Percentiles rank a stretch among this genome's conserved stretches.
Conservation (phyloP, 2,113 vertebrate genomes). For the Aleadryas rufinucha region DNA sequence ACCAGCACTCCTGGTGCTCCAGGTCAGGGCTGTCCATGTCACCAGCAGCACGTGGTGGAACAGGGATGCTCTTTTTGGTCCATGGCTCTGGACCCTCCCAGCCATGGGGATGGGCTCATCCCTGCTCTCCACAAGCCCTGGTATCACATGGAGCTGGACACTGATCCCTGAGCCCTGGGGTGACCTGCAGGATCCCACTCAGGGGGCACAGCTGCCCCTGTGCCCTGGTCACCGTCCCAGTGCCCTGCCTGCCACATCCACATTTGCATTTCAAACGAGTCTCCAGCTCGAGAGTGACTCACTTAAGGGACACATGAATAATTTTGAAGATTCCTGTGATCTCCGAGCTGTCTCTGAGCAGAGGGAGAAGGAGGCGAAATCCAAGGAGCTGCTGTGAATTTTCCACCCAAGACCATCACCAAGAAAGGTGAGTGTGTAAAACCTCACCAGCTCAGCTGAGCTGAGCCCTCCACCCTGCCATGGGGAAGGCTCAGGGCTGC, state of each 20-base stretch:
- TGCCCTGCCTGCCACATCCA: not conserved
- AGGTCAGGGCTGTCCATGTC: accelerated
- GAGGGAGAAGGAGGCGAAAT: not conserved
- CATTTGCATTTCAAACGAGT: not conserved
- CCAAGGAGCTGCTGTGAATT: not conserved
- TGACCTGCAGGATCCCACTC: not conserved
- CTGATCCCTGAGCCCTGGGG: accelerated
- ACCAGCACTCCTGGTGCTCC: not conserved
- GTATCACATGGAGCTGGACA: accelerated
- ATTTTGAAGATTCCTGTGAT: not conserved
- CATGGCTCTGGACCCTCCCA: not conserved
- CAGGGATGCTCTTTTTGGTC: not conserved
- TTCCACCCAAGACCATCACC: not conserved
- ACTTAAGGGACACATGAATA: not conserved
- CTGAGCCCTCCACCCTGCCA: accelerated
- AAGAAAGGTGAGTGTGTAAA: accelerated
- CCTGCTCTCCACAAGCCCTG: not conserved
- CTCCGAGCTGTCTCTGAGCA: not conserved
- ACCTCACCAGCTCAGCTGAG: not conserved
- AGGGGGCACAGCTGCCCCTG: not conserved
- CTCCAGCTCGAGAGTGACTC: not conserved
- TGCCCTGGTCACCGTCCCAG: not conserved
- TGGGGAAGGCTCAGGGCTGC: not conserved
- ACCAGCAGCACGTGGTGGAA: accelerated
- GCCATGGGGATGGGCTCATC: accelerated